These are phyloP conservation scores for Nanorana parkeri DNA, from an alignment of 2,113 vertebrate genomes.

Conservation along the genomic window DNA sequence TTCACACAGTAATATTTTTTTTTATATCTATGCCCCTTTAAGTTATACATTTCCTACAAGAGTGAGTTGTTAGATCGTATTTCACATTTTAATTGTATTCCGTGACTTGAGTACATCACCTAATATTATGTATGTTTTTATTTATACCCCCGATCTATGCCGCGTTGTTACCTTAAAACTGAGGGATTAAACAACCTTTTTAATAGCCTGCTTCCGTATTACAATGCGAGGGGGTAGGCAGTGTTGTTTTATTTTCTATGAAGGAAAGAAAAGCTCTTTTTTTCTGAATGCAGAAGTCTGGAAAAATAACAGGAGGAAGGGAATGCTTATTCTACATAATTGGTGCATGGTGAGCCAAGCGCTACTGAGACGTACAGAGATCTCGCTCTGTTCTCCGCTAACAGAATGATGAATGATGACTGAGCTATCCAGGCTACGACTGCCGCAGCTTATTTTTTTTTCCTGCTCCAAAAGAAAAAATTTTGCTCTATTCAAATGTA, in stretches of 20 bases:
- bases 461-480: slow-evolving; percentile 54
- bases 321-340: slow-evolving; percentile 39
- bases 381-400: slow-evolving; percentile 38
- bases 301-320: slow-evolving; percentile 38
- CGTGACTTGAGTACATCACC: no score
- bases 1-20: no score
- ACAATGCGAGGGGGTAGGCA: not conserved
- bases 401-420: slow-evolving; percentile 58
- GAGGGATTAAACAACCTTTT: not conserved
- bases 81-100: no score
- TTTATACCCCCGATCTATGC: no score
- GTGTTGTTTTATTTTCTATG: slow-evolving; percentile 10
- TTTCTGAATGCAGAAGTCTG: slow-evolving; percentile 44
- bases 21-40: no score
- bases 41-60: no score
- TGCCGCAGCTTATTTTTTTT: slow-evolving; percentile 47
- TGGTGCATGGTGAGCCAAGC: slow-evolving; percentile 39
- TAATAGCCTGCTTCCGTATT: not conserved
- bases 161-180: no score
- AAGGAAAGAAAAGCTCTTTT: slow-evolving; percentile 27
- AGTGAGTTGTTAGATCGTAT: no score
- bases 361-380: slow-evolving; percentile 41
- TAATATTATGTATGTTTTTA: no score
- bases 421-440: slow-evolving; percentile 11
- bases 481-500: slow-evolving; percentile 27